A percentile compares a stretch with the other conserved stretches of the same genome.
phyloP scores from a whole-genome alignment of 2,888 invertebrate genomes.

The Drepana falcataria region DNA sequence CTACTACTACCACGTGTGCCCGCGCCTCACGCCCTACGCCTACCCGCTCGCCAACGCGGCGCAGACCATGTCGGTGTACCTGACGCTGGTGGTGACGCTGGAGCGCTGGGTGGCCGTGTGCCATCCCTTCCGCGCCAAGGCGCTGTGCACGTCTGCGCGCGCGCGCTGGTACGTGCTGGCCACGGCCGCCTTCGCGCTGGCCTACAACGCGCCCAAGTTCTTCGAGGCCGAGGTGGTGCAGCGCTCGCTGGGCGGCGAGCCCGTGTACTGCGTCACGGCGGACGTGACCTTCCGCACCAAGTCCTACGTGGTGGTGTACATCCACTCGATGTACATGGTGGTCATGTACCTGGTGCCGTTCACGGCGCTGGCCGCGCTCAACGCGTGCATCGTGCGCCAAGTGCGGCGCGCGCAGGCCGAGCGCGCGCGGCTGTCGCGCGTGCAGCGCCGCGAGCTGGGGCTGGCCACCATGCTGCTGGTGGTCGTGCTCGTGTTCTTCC shows the following conservation, averaged over 20 bases:
- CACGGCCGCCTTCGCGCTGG: conserved; percentile 87
- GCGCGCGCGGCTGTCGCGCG: conserved; percentile 91
- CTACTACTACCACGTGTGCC: conserved; percentile 88
- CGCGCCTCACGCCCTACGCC: conserved; percentile 87
- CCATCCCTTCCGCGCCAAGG: conserved; percentile 91
- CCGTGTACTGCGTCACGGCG: conserved; percentile 84
- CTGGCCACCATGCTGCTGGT: conserved; percentile 96
- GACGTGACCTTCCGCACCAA: conserved; percentile 83
- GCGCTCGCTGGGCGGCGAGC: conserved; percentile 67
- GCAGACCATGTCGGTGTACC: conserved; percentile 96
- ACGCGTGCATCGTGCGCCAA: conserved; percentile 93
- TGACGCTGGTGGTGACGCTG: conserved; percentile 92
- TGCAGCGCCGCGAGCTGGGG: conserved; percentile 94
- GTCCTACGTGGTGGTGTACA: conserved; percentile 90
- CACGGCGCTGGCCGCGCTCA: conserved; percentile 90
- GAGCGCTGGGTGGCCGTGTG: conserved; percentile 97
- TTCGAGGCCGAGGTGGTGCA: conserved; percentile 81
- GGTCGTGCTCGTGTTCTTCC: conserved; percentile 95
- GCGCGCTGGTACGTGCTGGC: conserved; percentile 89
- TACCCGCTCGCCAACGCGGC: conserved; percentile 92
- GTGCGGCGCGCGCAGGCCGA: conserved; percentile 94
- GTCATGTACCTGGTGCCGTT: conserved; percentile 97
- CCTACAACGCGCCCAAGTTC: conserved; percentile 92
- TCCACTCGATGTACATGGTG: conserved; percentile 95
- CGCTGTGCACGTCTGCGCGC: conserved; percentile 93